Evolutionary conservation across 2,113 vertebrate species (phyloP).

Genomic region (Carollia perspicillata): DNA sequence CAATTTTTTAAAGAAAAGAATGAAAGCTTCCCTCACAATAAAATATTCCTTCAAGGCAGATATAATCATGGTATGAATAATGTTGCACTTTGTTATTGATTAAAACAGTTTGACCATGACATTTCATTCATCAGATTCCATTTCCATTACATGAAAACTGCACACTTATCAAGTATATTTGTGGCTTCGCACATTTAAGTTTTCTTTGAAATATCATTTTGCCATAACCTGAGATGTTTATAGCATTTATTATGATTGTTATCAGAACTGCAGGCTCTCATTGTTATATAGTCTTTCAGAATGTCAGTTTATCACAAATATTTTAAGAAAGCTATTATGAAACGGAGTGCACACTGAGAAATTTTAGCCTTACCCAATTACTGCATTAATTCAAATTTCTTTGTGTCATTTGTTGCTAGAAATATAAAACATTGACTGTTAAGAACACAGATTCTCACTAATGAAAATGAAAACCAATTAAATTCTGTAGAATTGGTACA

Average conservation of each 20-base stretch:
- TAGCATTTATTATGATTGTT: neutral
- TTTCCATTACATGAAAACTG: slow-evolving; percentile 72
- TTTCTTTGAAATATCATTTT: slow-evolving; percentile 29
- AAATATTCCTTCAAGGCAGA: neutral
- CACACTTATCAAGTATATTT: slow-evolving; percentile 68
- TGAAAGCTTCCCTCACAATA: neutral
- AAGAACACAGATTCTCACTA: neutral
- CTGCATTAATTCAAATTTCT: slow-evolving; percentile 17
- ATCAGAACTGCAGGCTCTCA: neutral
- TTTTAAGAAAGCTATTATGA: neutral
- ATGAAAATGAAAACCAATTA: slow-evolving; percentile 18
- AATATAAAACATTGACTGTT: neutral
- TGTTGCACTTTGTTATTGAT: slow-evolving; percentile 76
- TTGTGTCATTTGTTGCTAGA: neutral
- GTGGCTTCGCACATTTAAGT: slow-evolving; percentile 56
- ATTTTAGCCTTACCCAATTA: neutral
- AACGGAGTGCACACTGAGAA: neutral
- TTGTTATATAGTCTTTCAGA: neutral
- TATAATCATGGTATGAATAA: slow-evolving; percentile 62
- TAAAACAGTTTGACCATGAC: slow-evolving; percentile 74
- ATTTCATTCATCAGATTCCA: slow-evolving; percentile 76
- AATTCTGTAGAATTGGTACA: neutral
- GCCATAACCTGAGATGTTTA: neutral
- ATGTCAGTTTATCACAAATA: neutral
- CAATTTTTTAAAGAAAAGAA: neutral